Percentiles rank a stretch among this genome's conserved stretches.
phyloP scores from a whole-genome alignment of 2,888 invertebrate species.

The Philaethria dido region DNA sequence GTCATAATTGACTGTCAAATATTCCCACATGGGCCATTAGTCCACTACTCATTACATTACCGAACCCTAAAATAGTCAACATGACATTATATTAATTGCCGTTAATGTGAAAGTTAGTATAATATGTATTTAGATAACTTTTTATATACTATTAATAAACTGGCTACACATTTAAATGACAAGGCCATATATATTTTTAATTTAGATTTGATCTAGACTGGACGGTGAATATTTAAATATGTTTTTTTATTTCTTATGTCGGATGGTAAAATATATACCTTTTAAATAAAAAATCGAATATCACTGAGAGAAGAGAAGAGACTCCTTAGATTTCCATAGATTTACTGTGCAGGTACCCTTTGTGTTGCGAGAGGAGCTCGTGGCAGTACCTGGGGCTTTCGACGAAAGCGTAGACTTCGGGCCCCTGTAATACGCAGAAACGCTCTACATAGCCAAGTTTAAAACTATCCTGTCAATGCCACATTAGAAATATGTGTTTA shows the following conservation, averaged over 20 bases:
- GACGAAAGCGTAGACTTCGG: too few species aligned
- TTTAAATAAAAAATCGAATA: too few species aligned
- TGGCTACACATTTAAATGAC: neutral
- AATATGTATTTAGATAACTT: conserved; percentile 2
- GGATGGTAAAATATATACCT: too few species aligned
- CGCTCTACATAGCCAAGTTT: too few species aligned
- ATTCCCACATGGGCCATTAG: conserved; percentile 27
- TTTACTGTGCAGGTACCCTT: too few species aligned
- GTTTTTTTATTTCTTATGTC: neutral
- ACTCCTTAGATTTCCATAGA: too few species aligned
- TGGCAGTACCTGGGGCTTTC: too few species aligned
- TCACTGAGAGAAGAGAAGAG: too few species aligned
- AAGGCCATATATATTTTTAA: neutral
- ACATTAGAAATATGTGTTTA: too few species aligned
- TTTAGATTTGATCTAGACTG: conserved; percentile 1
- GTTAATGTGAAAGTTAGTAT: neutral
- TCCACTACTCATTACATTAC: conserved; percentile 14
- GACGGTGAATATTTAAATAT: neutral
- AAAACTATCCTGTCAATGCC: too few species aligned
- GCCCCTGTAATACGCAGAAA: too few species aligned
- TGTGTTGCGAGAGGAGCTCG: too few species aligned
- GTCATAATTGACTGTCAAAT: conserved; percentile 18
- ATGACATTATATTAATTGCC: conserved; percentile 5
- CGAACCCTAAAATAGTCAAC: conserved; percentile 4
- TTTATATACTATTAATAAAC: neutral